Conservation (phyloP, 2,797 vertebrate species). For the Acrossocheilus wenchowensis region DNA sequence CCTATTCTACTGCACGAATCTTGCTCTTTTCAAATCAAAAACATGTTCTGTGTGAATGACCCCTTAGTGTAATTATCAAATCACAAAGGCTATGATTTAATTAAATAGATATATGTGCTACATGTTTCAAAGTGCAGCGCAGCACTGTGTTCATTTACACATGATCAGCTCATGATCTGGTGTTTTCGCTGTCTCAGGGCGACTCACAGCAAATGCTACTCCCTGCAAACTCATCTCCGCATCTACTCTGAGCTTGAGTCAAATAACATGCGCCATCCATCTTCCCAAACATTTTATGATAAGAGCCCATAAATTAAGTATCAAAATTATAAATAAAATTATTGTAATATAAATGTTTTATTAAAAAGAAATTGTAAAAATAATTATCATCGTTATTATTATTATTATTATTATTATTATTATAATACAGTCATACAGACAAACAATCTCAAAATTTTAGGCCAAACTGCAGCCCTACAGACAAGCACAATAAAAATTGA, state of each 20-base stretch:
- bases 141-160: background rate
- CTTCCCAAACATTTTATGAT: background rate
- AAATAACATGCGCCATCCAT: background rate
- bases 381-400: background rate
- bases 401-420: background rate
- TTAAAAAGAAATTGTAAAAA: background rate
- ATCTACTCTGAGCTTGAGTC: background rate
- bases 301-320: background rate
- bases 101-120: background rate
- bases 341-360: background rate
- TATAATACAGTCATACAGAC: too few species aligned
- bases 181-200: background rate
- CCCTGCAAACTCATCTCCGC: background rate
- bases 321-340: background rate
- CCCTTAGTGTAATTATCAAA: background rate
- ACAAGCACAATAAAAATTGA: background rate
- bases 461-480: background rate
- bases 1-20: background rate
- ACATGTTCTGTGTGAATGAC: background rate
- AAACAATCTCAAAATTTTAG: too few species aligned
- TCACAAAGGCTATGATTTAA: background rate
- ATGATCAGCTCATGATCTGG: background rate
- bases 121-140: background rate
- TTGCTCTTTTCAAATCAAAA: too few species aligned
- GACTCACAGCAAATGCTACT: background rate